These are phyloP conservation scores for Misgurnus anguillicaudatus DNA, from an alignment of 2,113 vertebrate species.

Conservation along the genomic window DNA sequence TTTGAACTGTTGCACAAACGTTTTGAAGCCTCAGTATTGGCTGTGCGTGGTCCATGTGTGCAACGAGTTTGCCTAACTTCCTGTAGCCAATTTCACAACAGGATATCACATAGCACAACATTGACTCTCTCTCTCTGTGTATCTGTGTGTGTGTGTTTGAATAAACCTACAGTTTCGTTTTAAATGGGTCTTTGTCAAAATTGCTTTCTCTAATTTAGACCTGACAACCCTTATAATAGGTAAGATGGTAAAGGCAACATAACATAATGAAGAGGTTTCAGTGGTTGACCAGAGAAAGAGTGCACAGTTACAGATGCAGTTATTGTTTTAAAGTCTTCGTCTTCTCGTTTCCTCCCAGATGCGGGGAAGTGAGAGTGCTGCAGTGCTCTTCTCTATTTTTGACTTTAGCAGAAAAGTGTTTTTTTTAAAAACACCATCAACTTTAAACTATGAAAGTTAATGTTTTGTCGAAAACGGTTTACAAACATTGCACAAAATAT, in stretches of 20 bases:
- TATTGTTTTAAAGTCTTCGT: neutral
- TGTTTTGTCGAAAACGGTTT: too few relatives aligned
- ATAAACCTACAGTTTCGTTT: neutral
- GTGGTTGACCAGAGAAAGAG: neutral
- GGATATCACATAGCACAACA: slow-evolving; percentile 60
- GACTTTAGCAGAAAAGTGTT: too few relatives aligned
- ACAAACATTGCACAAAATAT: too few relatives aligned
- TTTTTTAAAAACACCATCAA: too few relatives aligned
- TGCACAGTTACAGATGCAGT: neutral
- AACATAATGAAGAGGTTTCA: neutral
- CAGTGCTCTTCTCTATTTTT: neutral
- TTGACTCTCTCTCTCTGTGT: too few relatives aligned
- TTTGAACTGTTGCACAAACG: neutral
- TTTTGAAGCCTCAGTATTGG: neutral
- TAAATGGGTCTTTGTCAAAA: too few relatives aligned
- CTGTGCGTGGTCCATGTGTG: slow-evolving; percentile 53
- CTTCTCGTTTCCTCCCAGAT: neutral
- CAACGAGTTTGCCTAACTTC: slow-evolving; percentile 56
- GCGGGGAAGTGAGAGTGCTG: neutral
- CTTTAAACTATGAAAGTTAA: too few relatives aligned
- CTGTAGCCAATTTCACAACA: slow-evolving; percentile 62
- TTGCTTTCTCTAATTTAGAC: neutral
- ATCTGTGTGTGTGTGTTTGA: too few relatives aligned
- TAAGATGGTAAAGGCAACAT: neutral
- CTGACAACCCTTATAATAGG: neutral